Base-by-base conservation (phyloP, 2,888 invertebrate species). In the Liopterus haemorrhoidalis region DNA sequence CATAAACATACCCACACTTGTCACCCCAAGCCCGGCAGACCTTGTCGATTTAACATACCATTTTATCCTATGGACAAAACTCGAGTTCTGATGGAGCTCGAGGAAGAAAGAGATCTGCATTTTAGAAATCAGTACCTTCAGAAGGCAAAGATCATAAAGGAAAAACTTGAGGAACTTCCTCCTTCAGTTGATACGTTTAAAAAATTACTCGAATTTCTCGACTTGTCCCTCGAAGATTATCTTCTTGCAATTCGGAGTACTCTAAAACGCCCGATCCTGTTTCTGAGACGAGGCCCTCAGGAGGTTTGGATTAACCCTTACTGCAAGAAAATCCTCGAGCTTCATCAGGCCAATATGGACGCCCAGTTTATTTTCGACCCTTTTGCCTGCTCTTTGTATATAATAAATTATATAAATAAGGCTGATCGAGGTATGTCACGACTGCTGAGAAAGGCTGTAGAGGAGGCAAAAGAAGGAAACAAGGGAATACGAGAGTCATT, bases 341-440 rank as follows among this genome's bases (percentile, higher is more conserved):
- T 60, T 8, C 54, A 54, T 12, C 35, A 49, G 25, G 60, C 64
- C 4, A 65, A 64, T 44, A 59, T 61, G 55, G 65, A 65, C 50
- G 49, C 61, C n/a, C 65, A 66, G 43, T 65, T 55, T 51, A 56
- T 63, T 2, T 35, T 57, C 9, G 59, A 64, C 53, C 50, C 56
- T 22, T 63, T 61, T 54, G 57, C 59, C 31, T 60, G 62, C 43
- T 56, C 58, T 5, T 47, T 54, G 11, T 66, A 64, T 43, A 57
- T 63, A 22, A 54, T 56, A 3, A 48, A 56, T 36, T 58, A 59
- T 49, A 54, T 59, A 15, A 55, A 50, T 24, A 59, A 56, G 46
- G 31, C 43, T 25, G 24, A 42, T 16, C 21, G 46, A 20, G 52
- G 49, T 27, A 35, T 52, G 28, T 52, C 52, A 16, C 38, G 43